phyloP scores from a whole-genome alignment of 1,140 invertebrate species.

The Homarus americanus region DNA sequence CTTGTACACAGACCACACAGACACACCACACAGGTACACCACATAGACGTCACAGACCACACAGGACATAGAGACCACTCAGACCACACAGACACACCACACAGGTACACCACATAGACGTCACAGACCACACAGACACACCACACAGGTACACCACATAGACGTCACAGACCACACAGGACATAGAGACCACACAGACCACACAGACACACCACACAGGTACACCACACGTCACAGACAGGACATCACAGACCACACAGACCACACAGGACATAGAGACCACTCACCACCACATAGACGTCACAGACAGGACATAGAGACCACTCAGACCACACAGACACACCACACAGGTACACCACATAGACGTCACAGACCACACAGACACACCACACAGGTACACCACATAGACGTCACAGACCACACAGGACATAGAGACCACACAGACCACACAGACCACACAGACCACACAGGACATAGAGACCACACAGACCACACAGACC shows the following conservation, averaged over 20 bases:
- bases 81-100: slow-evolving; percentile 6
- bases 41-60: no score
- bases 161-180: no score
- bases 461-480: no score
- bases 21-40: not conserved
- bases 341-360: not conserved
- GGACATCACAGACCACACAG: no score
- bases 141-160: not conserved
- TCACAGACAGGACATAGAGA: no score
- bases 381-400: not conserved
- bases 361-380: no score
- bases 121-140: not conserved
- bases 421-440: no score
- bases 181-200: no score
- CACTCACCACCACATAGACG: not conserved
- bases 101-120: not conserved
- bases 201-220: not conserved
- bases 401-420: no score
- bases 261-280: not conserved
- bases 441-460: not conserved
- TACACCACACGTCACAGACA: not conserved
- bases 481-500: not conserved
- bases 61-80: no score
- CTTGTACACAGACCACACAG: no score
- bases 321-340: not conserved